phyloP scores from a whole-genome alignment of 2,888 invertebrate species.

The Noctua fimbriata region DNA sequence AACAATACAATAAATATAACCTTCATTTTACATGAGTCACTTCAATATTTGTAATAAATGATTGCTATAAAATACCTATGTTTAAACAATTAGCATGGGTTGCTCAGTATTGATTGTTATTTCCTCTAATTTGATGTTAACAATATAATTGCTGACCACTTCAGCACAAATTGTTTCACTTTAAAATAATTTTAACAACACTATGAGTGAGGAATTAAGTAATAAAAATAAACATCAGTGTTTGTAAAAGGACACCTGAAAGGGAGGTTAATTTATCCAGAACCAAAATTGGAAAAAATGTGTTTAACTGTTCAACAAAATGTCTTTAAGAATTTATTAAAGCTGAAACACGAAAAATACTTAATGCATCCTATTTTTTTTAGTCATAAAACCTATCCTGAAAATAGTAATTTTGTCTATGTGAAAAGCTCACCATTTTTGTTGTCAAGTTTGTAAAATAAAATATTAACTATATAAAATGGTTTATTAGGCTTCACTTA shows the following conservation, averaged over 20 bases:
- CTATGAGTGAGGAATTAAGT: conserved; percentile 10
- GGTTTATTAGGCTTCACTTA: background rate
- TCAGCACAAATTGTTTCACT: conserved; percentile 29
- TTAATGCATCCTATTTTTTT: background rate
- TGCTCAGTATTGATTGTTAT: conserved; percentile 29
- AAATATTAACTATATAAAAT: background rate
- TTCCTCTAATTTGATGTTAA: conserved; percentile 51
- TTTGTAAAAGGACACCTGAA: background rate
- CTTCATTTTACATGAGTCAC: conserved; percentile 6
- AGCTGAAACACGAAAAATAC: background rate
- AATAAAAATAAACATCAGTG: conserved; percentile 27
- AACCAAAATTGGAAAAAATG: no score
- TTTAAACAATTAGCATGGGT: conserved; percentile 35
- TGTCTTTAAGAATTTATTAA: background rate
- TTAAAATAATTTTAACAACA: conserved; percentile 18
- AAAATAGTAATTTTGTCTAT: background rate
- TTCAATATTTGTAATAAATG: conserved; percentile 10
- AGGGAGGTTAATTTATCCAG: background rate
- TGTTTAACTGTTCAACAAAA: background rate
- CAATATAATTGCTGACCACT: conserved; percentile 49
- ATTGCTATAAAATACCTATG: conserved; percentile 20
- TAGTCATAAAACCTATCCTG: background rate
- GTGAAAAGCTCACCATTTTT: background rate
- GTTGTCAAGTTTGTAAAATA: background rate
- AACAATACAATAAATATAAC: conserved; percentile 22